These are phyloP conservation scores for Phylloscopus trochiloides DNA, from an alignment of 2,113 vertebrate genomes.

Conservation along the genomic window DNA sequence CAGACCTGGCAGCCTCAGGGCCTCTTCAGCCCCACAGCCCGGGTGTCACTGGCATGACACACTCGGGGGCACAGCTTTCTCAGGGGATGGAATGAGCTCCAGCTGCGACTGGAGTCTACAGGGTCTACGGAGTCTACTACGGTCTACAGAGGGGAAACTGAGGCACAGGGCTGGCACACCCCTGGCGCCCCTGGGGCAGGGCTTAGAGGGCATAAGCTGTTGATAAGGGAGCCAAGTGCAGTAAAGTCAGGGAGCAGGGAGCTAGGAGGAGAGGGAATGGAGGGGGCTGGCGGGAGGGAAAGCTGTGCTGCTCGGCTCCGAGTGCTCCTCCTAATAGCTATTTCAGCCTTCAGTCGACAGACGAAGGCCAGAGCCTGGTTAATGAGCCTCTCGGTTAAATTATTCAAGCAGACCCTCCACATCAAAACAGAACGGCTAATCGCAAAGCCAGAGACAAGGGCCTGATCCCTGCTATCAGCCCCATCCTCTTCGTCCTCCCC, in stretches of 20 bases:
- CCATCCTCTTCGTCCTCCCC: not conserved
- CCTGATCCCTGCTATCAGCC: not conserved
- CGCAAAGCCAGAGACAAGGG: not conserved
- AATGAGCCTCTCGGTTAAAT: conserved; percentile 48
- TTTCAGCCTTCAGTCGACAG: conserved; percentile 56
- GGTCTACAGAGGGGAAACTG: not conserved
- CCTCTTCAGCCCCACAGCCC: not conserved
- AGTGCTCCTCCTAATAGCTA: conserved; percentile 14
- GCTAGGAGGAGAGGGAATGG: not conserved
- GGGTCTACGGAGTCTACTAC: not conserved
- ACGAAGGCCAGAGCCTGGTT: conserved; percentile 51
- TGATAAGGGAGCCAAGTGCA: not conserved
- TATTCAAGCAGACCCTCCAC: conserved; percentile 34
- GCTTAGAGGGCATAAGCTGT: not conserved
- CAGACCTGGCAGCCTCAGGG: not conserved
- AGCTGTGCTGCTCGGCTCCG: not conserved
- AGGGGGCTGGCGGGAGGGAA: not conserved
- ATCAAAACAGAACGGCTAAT: not conserved
- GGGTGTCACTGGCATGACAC: not conserved
- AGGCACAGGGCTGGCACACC: accelerated
- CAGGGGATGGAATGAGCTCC: accelerated
- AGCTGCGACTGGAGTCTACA: not conserved
- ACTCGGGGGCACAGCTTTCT: accelerated
- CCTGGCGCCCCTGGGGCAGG: accelerated
- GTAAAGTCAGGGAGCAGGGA: not conserved